These are phyloP conservation scores for Coecobrya sp. DNA, from an alignment of 2,888 invertebrate species.

Conservation along the genomic window DNA sequence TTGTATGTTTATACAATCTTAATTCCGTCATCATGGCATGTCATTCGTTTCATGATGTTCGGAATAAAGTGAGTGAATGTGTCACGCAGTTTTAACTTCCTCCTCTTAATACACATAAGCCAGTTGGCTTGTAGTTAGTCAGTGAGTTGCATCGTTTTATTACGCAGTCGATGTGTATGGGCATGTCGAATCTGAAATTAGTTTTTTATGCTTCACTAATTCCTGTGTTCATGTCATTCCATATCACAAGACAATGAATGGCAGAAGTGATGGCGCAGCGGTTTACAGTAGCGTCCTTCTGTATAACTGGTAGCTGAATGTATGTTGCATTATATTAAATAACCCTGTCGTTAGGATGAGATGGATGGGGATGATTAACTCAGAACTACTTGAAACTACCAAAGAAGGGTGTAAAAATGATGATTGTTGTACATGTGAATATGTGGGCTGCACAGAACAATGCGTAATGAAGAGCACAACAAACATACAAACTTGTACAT, in stretches of 20 bases:
- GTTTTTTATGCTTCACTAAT: conserved; percentile 60
- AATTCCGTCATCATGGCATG: background rate
- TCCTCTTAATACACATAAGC: background rate
- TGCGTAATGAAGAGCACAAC: background rate
- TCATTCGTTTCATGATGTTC: conserved; percentile 25
- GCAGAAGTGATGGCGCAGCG: background rate
- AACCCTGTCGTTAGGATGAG: background rate
- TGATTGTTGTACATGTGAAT: background rate
- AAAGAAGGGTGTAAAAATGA: conserved; percentile 8
- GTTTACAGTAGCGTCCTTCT: background rate
- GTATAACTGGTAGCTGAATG: background rate
- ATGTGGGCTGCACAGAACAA: background rate
- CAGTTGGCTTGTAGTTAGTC: background rate
- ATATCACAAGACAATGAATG: background rate
- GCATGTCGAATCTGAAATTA: conserved; percentile 63
- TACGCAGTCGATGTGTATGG: background rate
- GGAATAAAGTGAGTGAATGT: conserved; percentile 15
- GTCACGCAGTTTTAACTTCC: conserved; percentile 43
- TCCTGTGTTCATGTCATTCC: conserved; percentile 26
- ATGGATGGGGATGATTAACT: background rate
- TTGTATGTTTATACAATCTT: background rate
- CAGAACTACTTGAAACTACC: background rate
- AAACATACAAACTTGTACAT: too few relatives aligned
- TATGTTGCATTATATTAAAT: background rate
- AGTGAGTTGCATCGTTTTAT: background rate